Percentiles rank a stretch among this genome's conserved stretches.
Conservation (phyloP, 2,113 vertebrate species). For the Oryzias curvinotus region DNA sequence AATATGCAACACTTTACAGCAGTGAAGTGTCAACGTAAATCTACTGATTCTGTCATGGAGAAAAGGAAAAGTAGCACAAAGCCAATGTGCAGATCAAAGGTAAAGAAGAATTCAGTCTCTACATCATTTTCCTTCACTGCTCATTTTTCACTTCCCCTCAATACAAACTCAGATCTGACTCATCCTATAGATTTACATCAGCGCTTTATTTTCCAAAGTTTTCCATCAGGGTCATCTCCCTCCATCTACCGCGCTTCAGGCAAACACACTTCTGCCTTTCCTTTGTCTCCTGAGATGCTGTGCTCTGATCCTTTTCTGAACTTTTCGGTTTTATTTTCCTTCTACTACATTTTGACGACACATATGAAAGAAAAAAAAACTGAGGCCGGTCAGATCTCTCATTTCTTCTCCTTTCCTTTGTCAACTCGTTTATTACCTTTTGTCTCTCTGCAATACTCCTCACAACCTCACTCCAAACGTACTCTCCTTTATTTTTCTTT, state of each 20-base stretch:
- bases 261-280: slow-evolving; percentile 21
- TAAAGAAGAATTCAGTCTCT: too few relatives aligned
- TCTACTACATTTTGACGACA: slow-evolving; percentile 3
- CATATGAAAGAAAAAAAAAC: slow-evolving; percentile 11
- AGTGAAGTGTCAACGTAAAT: too few relatives aligned
- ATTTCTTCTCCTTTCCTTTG: slow-evolving; percentile 17
- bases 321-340: slow-evolving; percentile 12
- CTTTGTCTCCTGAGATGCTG: slow-evolving; percentile 5
- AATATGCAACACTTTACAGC: too few relatives aligned
- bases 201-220: slow-evolving; percentile 13
- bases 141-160: too few relatives aligned
- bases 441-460: slow-evolving; percentile 1
- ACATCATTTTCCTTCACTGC: too few relatives aligned
- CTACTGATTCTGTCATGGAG: too few relatives aligned
- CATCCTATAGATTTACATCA: slow-evolving; percentile 29
- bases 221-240: slow-evolving; percentile 14
- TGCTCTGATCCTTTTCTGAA: slow-evolving; percentile 16
- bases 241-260: slow-evolving; percentile 2
- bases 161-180: slow-evolving; percentile 39
- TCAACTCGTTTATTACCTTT: slow-evolving; percentile 5
- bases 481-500: slow-evolving; percentile 12
- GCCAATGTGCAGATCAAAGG: too few relatives aligned
- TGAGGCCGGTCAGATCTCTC: slow-evolving; percentile 3
- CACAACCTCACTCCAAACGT: neutral
- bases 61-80: too few relatives aligned